Evolutionary conservation across 2,888 invertebrate genomes (phyloP), one percentile per base, ranked within the genome.

Genomic region (Eustalomyia histrio): DNA sequence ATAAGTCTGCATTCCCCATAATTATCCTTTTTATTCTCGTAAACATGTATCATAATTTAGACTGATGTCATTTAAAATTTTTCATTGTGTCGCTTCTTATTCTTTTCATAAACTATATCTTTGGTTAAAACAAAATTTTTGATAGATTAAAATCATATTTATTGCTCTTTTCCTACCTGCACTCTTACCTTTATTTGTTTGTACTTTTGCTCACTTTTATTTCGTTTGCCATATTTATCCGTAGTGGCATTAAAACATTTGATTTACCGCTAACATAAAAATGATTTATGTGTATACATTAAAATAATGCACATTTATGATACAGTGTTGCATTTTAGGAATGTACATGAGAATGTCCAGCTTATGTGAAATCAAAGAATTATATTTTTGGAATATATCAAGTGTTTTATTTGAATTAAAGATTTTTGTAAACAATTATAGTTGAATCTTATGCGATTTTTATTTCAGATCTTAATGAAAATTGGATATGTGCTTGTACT

Each of bases 251-350:
- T 65, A 53, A 35, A 63, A 81, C 80, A 85, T 86, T 87, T 87
- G 87, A 87, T 87, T 87, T 87, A 87, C 86, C 87, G 87, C 86
- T 86, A 86, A 86, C 87, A 87, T 87, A 87, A 87, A 87, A 87
- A 87, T 87, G 87, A 87, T 87, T 87, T 87, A 87, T 87, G 86
- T 86, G 86, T 87, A 86, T 16, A 87, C 87, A 87, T 87, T 87
- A 87, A 82, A 82, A 81, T 86, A 86, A 86, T 85, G 84, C 85
- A 85, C 85, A 84, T 83, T 83, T 47, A 47, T 47, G 43, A 18
- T 47, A 17, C 43, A 47, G 43, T 63, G 61, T 24, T 63, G 18
- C 43, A 21, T 57, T 57, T 57, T 18, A 29, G n/a, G n/a, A 57
- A 6, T 29, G 57, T 4, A 14, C 10, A 24, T n/a, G n/a, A 29